Percentiles rank a stretch among this genome's conserved stretches.
phyloP scores from a whole-genome alignment of 2,888 invertebrate genomes.

The Calliphora vomitoria region DNA sequence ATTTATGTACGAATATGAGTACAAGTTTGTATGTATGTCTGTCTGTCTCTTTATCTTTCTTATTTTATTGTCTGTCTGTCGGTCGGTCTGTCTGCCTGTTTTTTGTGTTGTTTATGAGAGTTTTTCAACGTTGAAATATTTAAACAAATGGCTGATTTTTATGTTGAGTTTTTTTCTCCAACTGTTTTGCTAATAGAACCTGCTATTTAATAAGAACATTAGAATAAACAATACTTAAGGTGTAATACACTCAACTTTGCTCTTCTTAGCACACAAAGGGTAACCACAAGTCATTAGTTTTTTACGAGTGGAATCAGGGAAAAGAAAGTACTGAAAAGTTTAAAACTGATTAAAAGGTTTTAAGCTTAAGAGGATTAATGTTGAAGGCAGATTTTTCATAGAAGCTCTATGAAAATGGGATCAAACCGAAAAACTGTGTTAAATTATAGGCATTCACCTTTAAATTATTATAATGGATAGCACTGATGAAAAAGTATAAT shows the following conservation, averaged over 20 bases:
- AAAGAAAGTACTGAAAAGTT: not conserved
- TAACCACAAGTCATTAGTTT: not conserved
- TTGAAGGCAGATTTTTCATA: no score
- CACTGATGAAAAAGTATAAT: no score
- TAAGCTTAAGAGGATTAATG: not conserved
- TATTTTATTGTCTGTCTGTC: not conserved
- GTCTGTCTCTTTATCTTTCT: not conserved
- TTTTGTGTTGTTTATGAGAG: slow-evolving; percentile 1
- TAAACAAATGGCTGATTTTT: slow-evolving; percentile 41
- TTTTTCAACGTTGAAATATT: slow-evolving; percentile 41
- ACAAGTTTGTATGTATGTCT: not conserved
- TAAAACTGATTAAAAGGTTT: not conserved
- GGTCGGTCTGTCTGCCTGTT: not conserved
- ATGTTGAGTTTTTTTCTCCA: slow-evolving; percentile 4
- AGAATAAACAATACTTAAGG: slow-evolving; percentile 47
- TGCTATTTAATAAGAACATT: slow-evolving; percentile 54
- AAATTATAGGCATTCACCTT: no score
- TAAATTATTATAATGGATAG: no score
- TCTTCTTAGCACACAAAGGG: slow-evolving; percentile 20
- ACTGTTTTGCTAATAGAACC: slow-evolving; percentile 39
- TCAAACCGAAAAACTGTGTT: no score
- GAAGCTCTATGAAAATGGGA: no score
- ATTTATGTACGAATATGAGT: slow-evolving; percentile 44
- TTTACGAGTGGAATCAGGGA: not conserved
- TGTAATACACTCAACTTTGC: slow-evolving; percentile 41